A percentile compares a stretch with the other conserved stretches of the same genome.
These are phyloP conservation scores for Tipula helvola DNA, from an alignment of 2,888 invertebrate species.

Conservation along the genomic window DNA sequence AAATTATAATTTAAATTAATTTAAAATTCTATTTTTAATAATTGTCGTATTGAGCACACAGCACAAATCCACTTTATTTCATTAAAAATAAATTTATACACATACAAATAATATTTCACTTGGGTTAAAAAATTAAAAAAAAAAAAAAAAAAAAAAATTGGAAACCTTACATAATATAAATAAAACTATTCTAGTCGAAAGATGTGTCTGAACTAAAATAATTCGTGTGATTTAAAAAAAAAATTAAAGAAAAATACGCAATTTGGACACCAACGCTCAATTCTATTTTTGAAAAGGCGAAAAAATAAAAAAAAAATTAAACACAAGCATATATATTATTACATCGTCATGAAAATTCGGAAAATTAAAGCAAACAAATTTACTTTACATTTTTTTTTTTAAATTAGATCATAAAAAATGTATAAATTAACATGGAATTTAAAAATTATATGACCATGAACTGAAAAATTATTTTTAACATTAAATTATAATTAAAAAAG, in stretches of 20 bases:
- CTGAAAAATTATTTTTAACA: neutral
- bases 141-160: neutral
- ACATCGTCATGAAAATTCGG: neutral
- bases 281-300: neutral
- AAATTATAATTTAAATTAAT: neutral
- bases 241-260: neutral
- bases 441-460: neutral
- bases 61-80: neutral
- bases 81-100: neutral
- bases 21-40: neutral
- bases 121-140: neutral
- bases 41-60: neutral
- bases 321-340: neutral
- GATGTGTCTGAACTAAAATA: conserved; percentile 5
- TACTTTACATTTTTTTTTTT: neutral
- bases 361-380: neutral
- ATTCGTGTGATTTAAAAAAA: neutral
- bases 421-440: neutral
- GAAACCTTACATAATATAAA: conserved; percentile 8
- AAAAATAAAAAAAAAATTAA: neutral
- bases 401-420: neutral
- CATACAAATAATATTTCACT: neutral
- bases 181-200: conserved; percentile 10
- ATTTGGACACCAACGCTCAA: conserved; percentile 9
- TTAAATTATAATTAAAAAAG: neutral